These are phyloP conservation scores for Poeciliopsis gracilis DNA, from an alignment of 2,797 vertebrate species.

Conservation along the genomic window DNA sequence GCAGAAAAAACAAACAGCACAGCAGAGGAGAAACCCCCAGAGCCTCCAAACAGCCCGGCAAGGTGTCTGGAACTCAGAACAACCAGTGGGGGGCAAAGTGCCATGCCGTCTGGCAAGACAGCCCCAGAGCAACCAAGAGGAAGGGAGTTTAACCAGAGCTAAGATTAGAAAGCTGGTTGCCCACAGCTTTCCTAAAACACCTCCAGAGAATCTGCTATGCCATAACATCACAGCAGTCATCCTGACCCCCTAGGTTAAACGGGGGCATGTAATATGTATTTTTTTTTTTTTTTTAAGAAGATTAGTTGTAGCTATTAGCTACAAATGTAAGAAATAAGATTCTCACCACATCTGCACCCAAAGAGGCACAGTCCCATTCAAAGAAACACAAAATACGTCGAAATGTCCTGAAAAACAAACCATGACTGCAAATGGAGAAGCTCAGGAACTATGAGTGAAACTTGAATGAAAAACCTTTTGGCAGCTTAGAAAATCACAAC, in stretches of 20 bases:
- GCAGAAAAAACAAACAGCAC: not conserved
- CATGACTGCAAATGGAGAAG: not conserved
- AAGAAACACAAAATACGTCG: not conserved
- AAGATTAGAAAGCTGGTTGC: not conserved
- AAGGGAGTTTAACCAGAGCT: not conserved
- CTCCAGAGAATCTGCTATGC: not conserved
- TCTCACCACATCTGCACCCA: not conserved
- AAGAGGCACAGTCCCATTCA: not conserved
- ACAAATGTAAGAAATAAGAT: not conserved
- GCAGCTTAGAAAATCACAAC: not conserved
- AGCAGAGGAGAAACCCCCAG: not conserved
- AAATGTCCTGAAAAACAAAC: not conserved
- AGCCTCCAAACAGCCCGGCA: not conserved
- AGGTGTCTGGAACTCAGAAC: not conserved
- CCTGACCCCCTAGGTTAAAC: not conserved
- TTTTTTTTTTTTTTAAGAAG: not conserved
- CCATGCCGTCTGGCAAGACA: not conserved
- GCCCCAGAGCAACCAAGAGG: not conserved
- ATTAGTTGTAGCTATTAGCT: not conserved
- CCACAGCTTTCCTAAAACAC: not conserved
- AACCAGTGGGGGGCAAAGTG: not conserved
- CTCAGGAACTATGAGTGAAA: not conserved
- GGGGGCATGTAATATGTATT: not conserved
- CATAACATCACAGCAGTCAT: not conserved
- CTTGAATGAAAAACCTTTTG: not conserved